These are phyloP conservation scores for Hippoglossus stenolepis DNA, from an alignment of 2,113 vertebrate genomes.

Conservation along the genomic window DNA sequence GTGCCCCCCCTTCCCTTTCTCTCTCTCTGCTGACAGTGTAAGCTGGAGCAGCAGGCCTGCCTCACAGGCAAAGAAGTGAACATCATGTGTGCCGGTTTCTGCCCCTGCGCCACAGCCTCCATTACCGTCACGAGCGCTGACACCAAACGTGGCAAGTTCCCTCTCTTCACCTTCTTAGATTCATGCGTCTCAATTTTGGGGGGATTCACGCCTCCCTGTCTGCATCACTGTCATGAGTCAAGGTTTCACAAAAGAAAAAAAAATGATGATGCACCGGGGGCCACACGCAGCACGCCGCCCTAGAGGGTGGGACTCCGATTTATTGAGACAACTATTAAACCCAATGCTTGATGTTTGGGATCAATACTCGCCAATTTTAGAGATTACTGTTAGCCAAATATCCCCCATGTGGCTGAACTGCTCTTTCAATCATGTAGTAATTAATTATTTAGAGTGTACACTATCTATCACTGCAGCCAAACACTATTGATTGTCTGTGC, in stretches of 20 bases:
- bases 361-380: constrained; percentile 69
- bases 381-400: constrained; percentile 68
- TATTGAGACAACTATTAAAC: constrained; percentile 26
- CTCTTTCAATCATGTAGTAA: constrained; percentile 69
- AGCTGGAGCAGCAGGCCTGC: constrained; percentile 96
- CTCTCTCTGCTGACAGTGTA: constrained; percentile 75
- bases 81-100: constrained; percentile 88
- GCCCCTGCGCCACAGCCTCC: constrained; percentile 86
- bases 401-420: constrained; percentile 56
- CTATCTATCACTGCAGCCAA: constrained; percentile 68
- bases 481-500: constrained; percentile 68
- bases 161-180: neutral
- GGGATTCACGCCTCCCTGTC: neutral
- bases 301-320: neutral
- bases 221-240: constrained; percentile 19
- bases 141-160: constrained; percentile 75
- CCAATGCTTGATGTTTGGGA: constrained; percentile 24
- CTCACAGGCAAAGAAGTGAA: constrained; percentile 92
- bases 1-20: constrained; percentile 3
- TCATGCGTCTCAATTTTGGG: neutral
- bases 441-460: constrained; percentile 79
- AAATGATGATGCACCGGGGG: neutral
- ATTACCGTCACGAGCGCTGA: constrained; percentile 62
- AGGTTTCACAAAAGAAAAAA: neutral
- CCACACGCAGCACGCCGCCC: neutral